Evolutionary conservation across 2,797 vertebrate genomes (phyloP), one percentile per base, ranked within the genome.

Genomic region (Carduelis carduelis): DNA sequence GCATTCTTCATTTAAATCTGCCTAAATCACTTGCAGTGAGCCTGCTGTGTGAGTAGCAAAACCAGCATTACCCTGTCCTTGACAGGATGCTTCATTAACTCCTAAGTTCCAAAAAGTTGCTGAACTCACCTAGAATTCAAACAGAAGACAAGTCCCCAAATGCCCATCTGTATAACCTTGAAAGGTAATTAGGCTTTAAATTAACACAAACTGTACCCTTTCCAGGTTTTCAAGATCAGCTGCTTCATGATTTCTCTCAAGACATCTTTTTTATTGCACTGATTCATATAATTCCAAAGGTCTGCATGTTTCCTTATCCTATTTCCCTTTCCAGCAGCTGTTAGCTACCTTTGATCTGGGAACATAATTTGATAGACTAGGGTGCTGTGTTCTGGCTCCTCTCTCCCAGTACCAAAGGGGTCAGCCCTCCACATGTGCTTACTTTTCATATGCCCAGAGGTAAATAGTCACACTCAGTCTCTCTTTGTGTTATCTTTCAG

Each of bases 331-430:
- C 79, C 87, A 96, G 55, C 90, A 97, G 89, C 91, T 96, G 91
- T 89, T 95, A 87, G 61, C 82, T 96, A 91, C 84, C 94, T 96
- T 96, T 96, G 93, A 94, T 96, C 93, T 96, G 57, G 61, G n/a
- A 92, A 81, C 41, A 89, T 56, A 72, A 90, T 78, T 89, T 91
- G 79, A 81, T 78, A 93, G 57, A 88, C 69, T 89, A 78, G 69
- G 84, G 86, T 95, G 72, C 96, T 92, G 34, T 59, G 82, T 89
- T 94, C 84, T 95, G 82, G 50, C 83, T 94, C 71, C 72, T 75
- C 53, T 94, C 55, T 78, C 43, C 34, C 55, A 49, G 43, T 91
- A 94, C 32, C 28, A 72, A 41, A 88, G 59, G 55, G 82, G 53
- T 93, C 90, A 96, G 59, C 28, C 70, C 71, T 93, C 35, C 89